These are phyloP conservation scores for Lithophane semibrunnea DNA, from an alignment of 2,888 invertebrate genomes.

Conservation along the genomic window DNA sequence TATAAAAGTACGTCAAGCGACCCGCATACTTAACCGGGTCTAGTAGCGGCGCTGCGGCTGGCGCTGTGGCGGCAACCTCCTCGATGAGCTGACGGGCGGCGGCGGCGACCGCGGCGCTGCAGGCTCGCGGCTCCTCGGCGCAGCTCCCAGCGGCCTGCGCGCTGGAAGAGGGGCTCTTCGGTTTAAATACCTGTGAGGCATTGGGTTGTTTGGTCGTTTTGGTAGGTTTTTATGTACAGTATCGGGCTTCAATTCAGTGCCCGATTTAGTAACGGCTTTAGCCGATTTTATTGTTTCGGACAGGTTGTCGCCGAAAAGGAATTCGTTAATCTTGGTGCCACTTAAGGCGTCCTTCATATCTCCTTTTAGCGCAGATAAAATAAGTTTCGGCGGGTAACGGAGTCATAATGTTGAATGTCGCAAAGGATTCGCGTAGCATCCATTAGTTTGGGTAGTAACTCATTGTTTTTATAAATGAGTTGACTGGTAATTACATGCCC, in stretches of 20 bases:
- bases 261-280: slow-evolving; percentile 13
- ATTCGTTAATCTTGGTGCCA: background rate
- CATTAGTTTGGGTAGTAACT: slow-evolving; percentile 18
- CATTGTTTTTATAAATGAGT: slow-evolving; percentile 5
- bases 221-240: background rate
- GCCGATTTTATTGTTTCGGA: slow-evolving; percentile 10
- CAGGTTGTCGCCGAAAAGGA: background rate
- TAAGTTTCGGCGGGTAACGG: slow-evolving; percentile 12
- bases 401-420: slow-evolving; percentile 12
- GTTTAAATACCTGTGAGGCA: no score
- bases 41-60: no score
- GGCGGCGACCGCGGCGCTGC: no score
- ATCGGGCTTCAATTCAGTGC: no score
- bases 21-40: no score
- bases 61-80: no score
- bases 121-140: no score
- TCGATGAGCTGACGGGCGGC: no score
- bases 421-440: slow-evolving; percentile 6
- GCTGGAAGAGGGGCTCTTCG: no score
- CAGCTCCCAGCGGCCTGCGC: no score
- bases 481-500: background rate
- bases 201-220: no score
- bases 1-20: no score
- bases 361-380: slow-evolving; percentile 5
- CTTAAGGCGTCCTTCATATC: slow-evolving; percentile 3